Evolutionary conservation across 2,113 vertebrate species (phyloP), one percentile per base, ranked within the genome.

Genomic region (Chloroceryle aenea): DNA sequence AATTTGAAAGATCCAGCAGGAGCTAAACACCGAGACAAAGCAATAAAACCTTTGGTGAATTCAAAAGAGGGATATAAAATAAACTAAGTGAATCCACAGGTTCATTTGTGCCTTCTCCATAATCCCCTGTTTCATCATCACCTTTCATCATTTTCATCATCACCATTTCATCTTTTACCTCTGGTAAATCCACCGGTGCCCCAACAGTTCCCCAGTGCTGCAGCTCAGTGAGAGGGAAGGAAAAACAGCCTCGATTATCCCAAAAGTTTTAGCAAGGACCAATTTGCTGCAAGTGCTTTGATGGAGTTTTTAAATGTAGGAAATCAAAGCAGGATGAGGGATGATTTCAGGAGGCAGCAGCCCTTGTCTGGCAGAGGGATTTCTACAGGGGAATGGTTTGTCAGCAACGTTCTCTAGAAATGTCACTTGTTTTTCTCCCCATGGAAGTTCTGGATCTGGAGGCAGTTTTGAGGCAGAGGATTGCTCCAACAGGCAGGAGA

Each of bases 401-500:
- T 29, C 58, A 76, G 36, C 1, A 14, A 34, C 40, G 87, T 85
- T 74, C 55, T 73, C 67, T 63, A 62, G 76, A 81, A 87, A 82
- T 29, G 40, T 14, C 59, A 25, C 21, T 48, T 9, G 47, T 29
- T 47, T 56, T 40, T 59, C 19, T n/a, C 26, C 40, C 18, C 4
- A 0, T 14, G 38, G 66, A 76, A 53, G 23, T 34, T 52, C 38
- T 58, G 73, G 38, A 17, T 56, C 63, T 2, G 3, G 47, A 66
- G 47, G 63, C 45, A 67, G 67, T 14, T 80, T 38, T 21, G 82
- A 80, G 73, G 29, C 91, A 72, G 55, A 67, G 16, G 22, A 25
- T 38, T n/a, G 74, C 45, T 40, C 4, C 2, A 22, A n/a, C 30
- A 30, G 1, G 1, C 29, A 43, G 1, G 7, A 63, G 64, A 50